Conservation (phyloP, 2,888 invertebrate species). For the Eumacrocentrus americanus region DNA sequence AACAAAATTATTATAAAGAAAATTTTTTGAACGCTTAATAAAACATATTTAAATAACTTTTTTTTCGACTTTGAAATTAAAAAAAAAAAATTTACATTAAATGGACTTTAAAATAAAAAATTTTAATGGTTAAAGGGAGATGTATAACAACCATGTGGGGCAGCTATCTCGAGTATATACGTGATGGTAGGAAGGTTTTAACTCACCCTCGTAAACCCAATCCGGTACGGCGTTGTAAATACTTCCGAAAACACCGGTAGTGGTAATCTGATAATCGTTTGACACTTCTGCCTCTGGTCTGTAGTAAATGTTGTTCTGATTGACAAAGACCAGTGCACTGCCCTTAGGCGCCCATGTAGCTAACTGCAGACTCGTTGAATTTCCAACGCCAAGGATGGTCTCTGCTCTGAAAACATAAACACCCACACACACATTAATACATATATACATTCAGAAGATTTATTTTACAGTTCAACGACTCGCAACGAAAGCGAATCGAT, state of each 20-base stretch:
- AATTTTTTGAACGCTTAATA: neutral
- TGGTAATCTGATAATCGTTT: slow-evolving; percentile 67
- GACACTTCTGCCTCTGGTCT: slow-evolving; percentile 64
- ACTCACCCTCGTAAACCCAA: slow-evolving; percentile 92
- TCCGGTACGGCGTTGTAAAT: slow-evolving; percentile 88
- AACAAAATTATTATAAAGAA: neutral
- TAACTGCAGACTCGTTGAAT: slow-evolving; percentile 68
- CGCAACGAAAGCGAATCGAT: neutral
- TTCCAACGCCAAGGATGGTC: slow-evolving; percentile 48
- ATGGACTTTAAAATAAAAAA: too few species aligned
- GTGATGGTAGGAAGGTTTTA: too few species aligned
- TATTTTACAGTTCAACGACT: slow-evolving; percentile 1
- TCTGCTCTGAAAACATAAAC: slow-evolving; percentile 41
- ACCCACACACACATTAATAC: too few species aligned
- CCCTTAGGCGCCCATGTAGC: slow-evolving; percentile 80
- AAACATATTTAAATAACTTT: neutral
- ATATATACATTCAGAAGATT: slow-evolving; percentile 1
- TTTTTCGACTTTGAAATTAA: too few species aligned
- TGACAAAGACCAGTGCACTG: slow-evolving; percentile 75
- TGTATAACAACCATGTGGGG: too few species aligned
- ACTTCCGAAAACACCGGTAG: slow-evolving; percentile 66
- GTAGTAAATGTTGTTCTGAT: slow-evolving; percentile 79
- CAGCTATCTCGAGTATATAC: too few species aligned
- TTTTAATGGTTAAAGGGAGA: too few species aligned
- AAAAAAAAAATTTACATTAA: too few species aligned